Base-by-base conservation (phyloP, 2,888 invertebrate genomes). In the Catocala sponsa region DNA sequence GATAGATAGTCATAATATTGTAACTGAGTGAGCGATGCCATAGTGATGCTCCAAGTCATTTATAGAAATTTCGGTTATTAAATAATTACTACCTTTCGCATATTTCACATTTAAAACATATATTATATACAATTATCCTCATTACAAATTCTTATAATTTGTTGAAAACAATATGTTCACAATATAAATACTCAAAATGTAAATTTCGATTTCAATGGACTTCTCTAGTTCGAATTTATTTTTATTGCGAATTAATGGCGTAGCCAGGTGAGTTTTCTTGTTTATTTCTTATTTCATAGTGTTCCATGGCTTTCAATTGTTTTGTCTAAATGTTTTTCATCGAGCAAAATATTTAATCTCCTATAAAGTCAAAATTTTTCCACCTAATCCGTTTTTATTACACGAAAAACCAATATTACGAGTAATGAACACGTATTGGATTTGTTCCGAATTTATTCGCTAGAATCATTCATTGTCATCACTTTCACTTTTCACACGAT, bases 191-290 rank as follows among this genome's bases (percentile, higher is more conserved):
- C 32, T 33, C 6, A 32, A n/a, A 13, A 32, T 32, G 33, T 51
- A 33, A 38, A 51, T 35, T 42, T 54, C 35, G 38, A 15, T 47
- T 55, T 9, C 33, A 32, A 6, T 35, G 53, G 42, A 44, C 76
- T 64, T 65, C 84, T 80, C 86, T 78, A 79, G 57, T 64, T 60
- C 70, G 79, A 86, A 86, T 92, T 92, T 92, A 92, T 94, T 93
- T 93, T 93, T 94, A 93, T 90, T 94, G 91, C 93, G 94, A 93
- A 94, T 92, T 92, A 94, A 94, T 94, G 94, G 94, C 94, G 94
- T 94, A 94, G 94, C 93, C 92, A 93, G 94, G 94, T 94, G 90
- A 94, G 94, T 91, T 91, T 92, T 89, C 91, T 93, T 94, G 92
- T 94, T 93, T 93, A 91, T 94, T 92, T 93, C 92, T 85, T 90